Conservation (phyloP, 2,797 vertebrate genomes). For the Gobionotothen gibberifrons region DNA sequence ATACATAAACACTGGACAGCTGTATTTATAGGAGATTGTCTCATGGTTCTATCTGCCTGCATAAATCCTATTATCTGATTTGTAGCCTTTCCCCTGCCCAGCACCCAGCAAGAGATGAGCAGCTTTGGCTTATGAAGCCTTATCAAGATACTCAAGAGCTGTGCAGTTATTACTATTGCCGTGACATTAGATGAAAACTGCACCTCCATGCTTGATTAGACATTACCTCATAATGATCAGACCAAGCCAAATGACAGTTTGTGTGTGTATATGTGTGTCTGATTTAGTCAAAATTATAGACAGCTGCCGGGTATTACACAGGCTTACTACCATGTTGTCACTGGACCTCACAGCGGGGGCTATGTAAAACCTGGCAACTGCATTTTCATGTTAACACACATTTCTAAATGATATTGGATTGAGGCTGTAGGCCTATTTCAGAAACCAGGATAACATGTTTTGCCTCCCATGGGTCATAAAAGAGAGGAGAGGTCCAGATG, state of each 20-base stretch:
- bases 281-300: slow-evolving; percentile 62
- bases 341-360: slow-evolving; percentile 52
- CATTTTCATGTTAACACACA: background rate
- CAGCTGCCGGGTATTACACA: slow-evolving; percentile 75
- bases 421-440: background rate
- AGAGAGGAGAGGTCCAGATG: slow-evolving; percentile 15
- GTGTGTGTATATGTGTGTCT: slow-evolving; percentile 15
- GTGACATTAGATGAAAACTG: slow-evolving; percentile 44
- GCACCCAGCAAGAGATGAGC: slow-evolving; percentile 47
- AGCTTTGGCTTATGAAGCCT: slow-evolving; percentile 60
- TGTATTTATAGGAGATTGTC: slow-evolving; percentile 85
- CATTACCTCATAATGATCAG: slow-evolving; percentile 68
- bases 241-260: slow-evolving; percentile 57
- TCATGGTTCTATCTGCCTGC: slow-evolving; percentile 75
- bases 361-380: slow-evolving; percentile 37
- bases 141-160: slow-evolving; percentile 41
- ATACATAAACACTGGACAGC: slow-evolving; percentile 84
- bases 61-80: slow-evolving; percentile 83
- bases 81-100: slow-evolving; percentile 59
- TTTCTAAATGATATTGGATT: background rate
- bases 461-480: background rate
- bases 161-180: slow-evolving; percentile 48
- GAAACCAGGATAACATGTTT: background rate
- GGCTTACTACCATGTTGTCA: slow-evolving; percentile 59
- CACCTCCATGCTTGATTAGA: slow-evolving; percentile 47